phyloP scores from a whole-genome alignment of 2,113 vertebrate species.

The Tychaedon coryphoeus region DNA sequence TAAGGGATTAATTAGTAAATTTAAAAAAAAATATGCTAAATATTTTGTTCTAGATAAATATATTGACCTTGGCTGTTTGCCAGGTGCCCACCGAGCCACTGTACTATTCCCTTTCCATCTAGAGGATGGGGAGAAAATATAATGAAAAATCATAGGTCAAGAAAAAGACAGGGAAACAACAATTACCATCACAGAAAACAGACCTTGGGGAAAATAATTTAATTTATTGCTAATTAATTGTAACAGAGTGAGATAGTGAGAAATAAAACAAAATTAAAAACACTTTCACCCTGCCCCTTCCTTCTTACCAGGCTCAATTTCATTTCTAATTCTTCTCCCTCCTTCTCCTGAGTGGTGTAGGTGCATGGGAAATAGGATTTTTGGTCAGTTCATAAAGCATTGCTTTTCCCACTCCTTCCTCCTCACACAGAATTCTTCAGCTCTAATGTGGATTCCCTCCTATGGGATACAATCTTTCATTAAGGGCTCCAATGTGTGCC shows the following conservation, averaged over 20 bases:
- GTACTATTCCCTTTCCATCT: not conserved
- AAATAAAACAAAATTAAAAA: not conserved
- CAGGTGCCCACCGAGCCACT: not conserved
- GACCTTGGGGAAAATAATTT: not conserved
- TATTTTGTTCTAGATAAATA: not conserved
- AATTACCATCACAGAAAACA: not conserved
- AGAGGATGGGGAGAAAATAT: not conserved
- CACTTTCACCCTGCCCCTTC: not conserved
- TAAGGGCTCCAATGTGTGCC: fast-evolving
- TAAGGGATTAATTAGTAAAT: not conserved
- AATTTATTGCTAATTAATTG: not conserved
- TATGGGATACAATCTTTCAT: not conserved
- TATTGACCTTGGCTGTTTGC: not conserved
- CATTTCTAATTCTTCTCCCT: not conserved
- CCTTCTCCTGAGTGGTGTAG: not conserved
- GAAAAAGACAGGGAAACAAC: not conserved
- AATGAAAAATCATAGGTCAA: not conserved
- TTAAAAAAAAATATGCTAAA: not conserved
- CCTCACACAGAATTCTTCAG: not conserved
- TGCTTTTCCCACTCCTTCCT: not conserved
- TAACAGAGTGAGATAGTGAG: not conserved
- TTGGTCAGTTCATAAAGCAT: fast-evolving
- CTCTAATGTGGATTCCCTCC: not conserved
- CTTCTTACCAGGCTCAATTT: not conserved
- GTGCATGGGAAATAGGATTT: not conserved